A percentile compares a stretch with the other conserved stretches of the same genome.
Conservation (phyloP, 2,888 invertebrate genomes). For the Xestia xanthographa region DNA sequence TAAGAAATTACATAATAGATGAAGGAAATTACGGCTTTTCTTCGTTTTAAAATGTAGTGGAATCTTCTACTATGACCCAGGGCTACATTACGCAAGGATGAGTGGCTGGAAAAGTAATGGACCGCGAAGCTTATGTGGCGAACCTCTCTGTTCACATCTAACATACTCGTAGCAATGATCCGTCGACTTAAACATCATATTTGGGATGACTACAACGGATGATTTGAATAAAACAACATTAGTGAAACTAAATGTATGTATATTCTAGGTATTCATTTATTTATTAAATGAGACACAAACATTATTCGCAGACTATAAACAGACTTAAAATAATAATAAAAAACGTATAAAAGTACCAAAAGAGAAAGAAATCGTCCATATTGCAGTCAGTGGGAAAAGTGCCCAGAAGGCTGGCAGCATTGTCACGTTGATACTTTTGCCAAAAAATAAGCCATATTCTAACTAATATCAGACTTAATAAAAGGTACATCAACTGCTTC, state of each 20-base stretch:
- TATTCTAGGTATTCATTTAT: background rate
- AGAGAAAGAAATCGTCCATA: background rate
- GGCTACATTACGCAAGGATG: background rate
- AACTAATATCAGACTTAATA: constrained; percentile 25
- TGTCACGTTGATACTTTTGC: background rate
- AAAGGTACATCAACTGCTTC: constrained; percentile 36
- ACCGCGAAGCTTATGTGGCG: background rate
- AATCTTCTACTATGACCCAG: background rate
- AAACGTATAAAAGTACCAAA: background rate
- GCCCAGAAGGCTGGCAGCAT: background rate
- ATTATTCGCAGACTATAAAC: background rate
- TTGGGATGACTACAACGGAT: background rate
- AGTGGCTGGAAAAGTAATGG: background rate
- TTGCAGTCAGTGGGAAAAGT: no score
- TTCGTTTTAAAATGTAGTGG: background rate
- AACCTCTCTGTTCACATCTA: background rate
- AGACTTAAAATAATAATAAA: background rate
- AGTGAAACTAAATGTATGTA: background rate
- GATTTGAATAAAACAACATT: background rate
- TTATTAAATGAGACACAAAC: background rate
- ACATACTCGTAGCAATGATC: background rate
- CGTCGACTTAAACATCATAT: background rate
- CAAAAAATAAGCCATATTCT: background rate
- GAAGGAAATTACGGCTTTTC: background rate
- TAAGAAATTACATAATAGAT: no score